Percentiles rank a stretch among this genome's conserved stretches.
Evolutionary conservation across 2,888 invertebrate genomes (phyloP).

Genomic region (Tanytarsus gracilentus): DNA sequence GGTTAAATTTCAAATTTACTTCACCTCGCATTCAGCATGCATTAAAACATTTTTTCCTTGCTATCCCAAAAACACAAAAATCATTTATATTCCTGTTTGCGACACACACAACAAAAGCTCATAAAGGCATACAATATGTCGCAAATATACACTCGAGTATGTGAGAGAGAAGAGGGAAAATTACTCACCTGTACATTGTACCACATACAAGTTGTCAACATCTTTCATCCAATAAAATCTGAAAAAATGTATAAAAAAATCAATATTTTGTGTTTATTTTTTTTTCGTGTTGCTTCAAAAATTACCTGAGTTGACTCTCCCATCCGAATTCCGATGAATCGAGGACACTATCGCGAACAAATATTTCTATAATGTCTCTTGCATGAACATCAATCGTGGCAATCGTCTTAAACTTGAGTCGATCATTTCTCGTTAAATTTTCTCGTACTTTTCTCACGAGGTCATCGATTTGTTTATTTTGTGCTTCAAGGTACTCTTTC

Average conservation of each 20-base stretch:
- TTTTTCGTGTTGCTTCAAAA: conserved; percentile 30
- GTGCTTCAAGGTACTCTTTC: conserved; percentile 71
- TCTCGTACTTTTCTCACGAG: conserved; percentile 64
- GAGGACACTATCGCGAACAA: conserved; percentile 70
- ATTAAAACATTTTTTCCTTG: no score
- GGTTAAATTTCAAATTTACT: no score
- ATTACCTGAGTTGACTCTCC: conserved; percentile 75
- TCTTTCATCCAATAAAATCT: conserved; percentile 78
- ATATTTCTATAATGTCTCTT: conserved; percentile 77
- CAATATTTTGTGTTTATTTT: not conserved
- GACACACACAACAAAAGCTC: not conserved
- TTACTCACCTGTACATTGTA: conserved; percentile 63
- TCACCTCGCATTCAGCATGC: no score
- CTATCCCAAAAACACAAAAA: no score
- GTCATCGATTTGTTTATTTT: conserved; percentile 74
- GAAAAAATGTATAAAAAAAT: conserved; percentile 32
- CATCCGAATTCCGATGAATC: conserved; percentile 82
- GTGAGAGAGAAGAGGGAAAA: not conserved
- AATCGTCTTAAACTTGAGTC: conserved; percentile 78
- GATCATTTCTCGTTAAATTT: conserved; percentile 68
- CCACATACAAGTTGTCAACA: conserved; percentile 68
- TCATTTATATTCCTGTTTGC: not conserved
- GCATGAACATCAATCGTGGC: conserved; percentile 89
- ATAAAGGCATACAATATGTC: not conserved
- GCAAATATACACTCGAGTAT: no score